These are phyloP conservation scores for Trichacis sp. DNA, from an alignment of 2,888 invertebrate genomes.

Conservation along the genomic window DNA sequence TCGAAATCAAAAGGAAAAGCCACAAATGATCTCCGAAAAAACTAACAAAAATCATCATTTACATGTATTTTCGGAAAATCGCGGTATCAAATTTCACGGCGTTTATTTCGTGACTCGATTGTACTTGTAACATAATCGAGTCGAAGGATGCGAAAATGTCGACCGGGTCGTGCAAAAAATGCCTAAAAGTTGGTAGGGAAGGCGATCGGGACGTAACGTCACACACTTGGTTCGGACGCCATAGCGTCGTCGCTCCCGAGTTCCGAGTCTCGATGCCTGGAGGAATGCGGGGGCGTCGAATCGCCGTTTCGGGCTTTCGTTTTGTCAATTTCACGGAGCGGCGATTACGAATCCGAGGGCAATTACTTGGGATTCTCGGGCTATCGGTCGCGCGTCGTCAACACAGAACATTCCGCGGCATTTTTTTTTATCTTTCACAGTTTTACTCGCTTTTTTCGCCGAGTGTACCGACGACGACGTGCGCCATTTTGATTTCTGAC, in stretches of 20 bases:
- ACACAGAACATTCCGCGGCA: constrained; percentile 5
- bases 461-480: neutral
- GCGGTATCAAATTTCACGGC: neutral
- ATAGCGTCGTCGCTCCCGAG: neutral
- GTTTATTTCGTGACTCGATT: neutral
- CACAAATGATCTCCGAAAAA: neutral
- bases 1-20: neutral
- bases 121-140: neutral
- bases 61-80: neutral
- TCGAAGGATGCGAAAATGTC: neutral
- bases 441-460: neutral
- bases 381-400: neutral
- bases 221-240: constrained; percentile 4
- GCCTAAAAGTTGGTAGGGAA: neutral
- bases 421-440: neutral
- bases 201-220: neutral
- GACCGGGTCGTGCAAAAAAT: neutral
- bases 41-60: neutral
- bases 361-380: neutral
- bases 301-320: neutral
- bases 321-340: too few species aligned
- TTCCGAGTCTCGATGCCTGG: neutral
- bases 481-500: neutral
- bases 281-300: neutral
- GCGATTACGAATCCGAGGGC: too few species aligned